Evolutionary conservation across 1,140 invertebrate genomes (phyloP).

Genomic region (Ptiloglossa arizonensis): DNA sequence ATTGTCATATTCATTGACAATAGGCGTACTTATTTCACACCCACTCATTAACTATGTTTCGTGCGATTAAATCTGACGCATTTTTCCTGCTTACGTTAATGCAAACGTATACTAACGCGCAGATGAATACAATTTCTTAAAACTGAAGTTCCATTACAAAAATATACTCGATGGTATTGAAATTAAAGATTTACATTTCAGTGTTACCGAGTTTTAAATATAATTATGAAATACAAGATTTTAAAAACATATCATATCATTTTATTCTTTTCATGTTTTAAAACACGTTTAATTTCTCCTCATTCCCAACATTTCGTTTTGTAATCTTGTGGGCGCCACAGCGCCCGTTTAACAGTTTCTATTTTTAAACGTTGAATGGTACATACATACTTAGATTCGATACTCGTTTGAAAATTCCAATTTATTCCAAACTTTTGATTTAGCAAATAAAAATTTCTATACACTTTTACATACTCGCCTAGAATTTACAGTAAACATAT

Average conservation of each 20-base stretch:
- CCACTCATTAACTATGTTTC: slow-evolving; percentile 51
- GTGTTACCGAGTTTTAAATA: neutral
- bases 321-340: neutral
- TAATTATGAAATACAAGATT: neutral
- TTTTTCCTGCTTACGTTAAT: slow-evolving; percentile 27
- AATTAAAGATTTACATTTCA: neutral
- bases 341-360: slow-evolving; percentile 1
- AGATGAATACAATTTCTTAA: neutral
- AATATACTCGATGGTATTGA: too few species aligned
- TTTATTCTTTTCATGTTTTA: neutral
- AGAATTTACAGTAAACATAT: neutral
- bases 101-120: neutral
- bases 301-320: slow-evolving; percentile 7
- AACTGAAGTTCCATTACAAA: neutral
- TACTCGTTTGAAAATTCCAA: slow-evolving; percentile 2
- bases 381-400: slow-evolving; percentile 9
- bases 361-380: slow-evolving; percentile 5
- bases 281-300: slow-evolving; percentile 12
- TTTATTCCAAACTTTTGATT: neutral
- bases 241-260: neutral
- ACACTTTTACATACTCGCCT: neutral
- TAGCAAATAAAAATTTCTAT: neutral
- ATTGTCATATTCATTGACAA: slow-evolving; percentile 25
- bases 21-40: slow-evolving; percentile 50
- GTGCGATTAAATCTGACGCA: slow-evolving; percentile 42